Evolutionary conservation across 1,140 invertebrate genomes (phyloP).

Genomic region (Coelopa frigida): DNA sequence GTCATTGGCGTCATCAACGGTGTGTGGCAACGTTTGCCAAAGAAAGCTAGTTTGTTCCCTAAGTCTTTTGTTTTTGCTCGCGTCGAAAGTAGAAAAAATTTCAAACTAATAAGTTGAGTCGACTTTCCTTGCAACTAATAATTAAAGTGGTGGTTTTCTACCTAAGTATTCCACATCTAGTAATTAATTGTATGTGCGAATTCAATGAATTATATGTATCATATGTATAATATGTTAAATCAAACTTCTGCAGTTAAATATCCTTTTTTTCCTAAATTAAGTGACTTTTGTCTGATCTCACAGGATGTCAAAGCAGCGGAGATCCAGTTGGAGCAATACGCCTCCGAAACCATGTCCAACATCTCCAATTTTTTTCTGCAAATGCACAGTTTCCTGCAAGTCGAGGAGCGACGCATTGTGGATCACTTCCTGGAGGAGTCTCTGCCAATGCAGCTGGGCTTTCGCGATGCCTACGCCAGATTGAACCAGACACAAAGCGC

Average conservation of each 20-base stretch:
- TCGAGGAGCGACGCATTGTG: conserved; percentile 23
- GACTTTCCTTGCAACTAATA: too few relatives aligned
- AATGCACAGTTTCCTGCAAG: conserved; percentile 32
- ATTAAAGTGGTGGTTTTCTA: too few relatives aligned
- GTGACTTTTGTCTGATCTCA: conserved; percentile 4
- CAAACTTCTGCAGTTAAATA: too few relatives aligned
- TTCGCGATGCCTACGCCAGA: conserved; percentile 20
- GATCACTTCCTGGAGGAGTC: conserved; percentile 25
- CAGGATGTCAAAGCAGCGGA: conserved; percentile 26
- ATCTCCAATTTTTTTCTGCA: conserved; percentile 24
- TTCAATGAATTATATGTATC: too few relatives aligned
- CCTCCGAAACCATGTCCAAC: conserved; percentile 19
- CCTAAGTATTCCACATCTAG: too few relatives aligned
- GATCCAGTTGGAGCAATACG: conserved; percentile 22
- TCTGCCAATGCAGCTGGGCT: conserved; percentile 18
- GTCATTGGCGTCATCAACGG: not conserved
- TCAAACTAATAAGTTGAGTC: too few relatives aligned
- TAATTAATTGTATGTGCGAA: too few relatives aligned
- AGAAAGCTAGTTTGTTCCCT: not conserved
- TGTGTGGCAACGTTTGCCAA: conserved; percentile 5
- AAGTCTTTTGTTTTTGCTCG: not conserved
- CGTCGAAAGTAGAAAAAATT: too few relatives aligned
- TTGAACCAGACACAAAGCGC: conserved; percentile 21
- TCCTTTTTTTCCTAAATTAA: too few relatives aligned
- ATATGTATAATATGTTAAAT: too few relatives aligned